Conservation (phyloP, 2,888 invertebrate species). For the Drosophila sordidula region DNA sequence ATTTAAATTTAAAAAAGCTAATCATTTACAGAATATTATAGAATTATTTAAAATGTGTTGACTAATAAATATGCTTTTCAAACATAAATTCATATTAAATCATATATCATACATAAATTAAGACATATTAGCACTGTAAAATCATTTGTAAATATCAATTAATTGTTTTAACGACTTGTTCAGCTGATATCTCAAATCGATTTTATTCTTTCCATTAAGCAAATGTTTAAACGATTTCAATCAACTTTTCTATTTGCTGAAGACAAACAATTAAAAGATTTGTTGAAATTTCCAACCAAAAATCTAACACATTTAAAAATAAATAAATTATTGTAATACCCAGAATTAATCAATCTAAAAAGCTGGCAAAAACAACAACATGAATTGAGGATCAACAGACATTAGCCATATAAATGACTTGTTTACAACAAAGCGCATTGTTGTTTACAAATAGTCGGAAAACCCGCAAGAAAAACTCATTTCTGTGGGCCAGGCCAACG, state of each 20-base stretch:
- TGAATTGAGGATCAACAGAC: slow-evolving; percentile 22
- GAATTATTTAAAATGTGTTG: background rate
- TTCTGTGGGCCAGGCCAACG: slow-evolving; percentile 43
- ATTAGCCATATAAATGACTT: slow-evolving; percentile 61
- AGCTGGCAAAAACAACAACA: slow-evolving; percentile 34
- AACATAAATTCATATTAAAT: no score
- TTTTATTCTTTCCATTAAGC: slow-evolving; percentile 1
- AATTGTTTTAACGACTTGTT: no score
- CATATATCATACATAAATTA: no score
- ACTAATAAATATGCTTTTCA: background rate
- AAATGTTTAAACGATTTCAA: slow-evolving; percentile 13
- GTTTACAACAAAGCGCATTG: slow-evolving; percentile 71
- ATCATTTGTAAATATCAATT: no score
- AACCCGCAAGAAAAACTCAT: slow-evolving; percentile 55
- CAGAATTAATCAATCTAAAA: slow-evolving; percentile 66
- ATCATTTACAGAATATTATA: no score
- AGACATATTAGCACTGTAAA: no score
- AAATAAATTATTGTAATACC: slow-evolving; percentile 73
- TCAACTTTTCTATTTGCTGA: slow-evolving; percentile 17
- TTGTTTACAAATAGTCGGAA: slow-evolving; percentile 73
- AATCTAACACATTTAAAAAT: slow-evolving; percentile 62
- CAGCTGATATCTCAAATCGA: background rate
- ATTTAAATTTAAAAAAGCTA: no score
- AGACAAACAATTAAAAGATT: slow-evolving; percentile 9
- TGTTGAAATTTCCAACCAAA: slow-evolving; percentile 2